Evolutionary conservation across 1,140 invertebrate species (phyloP), one percentile per base, ranked within the genome.

Genomic region (Zaprionus kolodkinae): DNA sequence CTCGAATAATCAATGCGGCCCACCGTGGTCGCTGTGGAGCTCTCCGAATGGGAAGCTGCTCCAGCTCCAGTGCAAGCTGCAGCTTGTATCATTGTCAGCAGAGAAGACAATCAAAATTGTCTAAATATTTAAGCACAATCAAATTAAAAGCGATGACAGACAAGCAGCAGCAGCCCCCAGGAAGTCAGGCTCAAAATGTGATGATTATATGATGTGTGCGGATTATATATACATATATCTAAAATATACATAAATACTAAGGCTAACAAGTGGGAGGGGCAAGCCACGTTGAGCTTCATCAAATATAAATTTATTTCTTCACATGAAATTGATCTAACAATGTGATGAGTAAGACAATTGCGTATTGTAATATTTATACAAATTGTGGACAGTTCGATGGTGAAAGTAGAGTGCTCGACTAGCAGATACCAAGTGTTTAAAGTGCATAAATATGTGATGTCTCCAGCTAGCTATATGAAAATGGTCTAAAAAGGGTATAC

Each of bases 71-170:
- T 63, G 63, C 67, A 70, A 85, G 71, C 45, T 21, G 11, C 43
- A 25, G 43, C 67, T 71, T 54, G 12, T 12, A 50, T 71, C 68
- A 63, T 66, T 63, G 66, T 15, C 15, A 50, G 27, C 61, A 70
- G 61, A 70, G 61, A 45, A 62, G 77, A 64, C 85, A 84, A 76
- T 89, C 84, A 80, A 80, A 80, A 84, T 84, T 78, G 78, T 67
- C 72, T 70, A 72, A 87, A 81, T 87, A 88, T 87, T 84, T 72
- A 71, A 25, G 21, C 65, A 67, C 40, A 76, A 70, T 72, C 56
- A 45, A 88, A 65, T 70, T 68, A 81, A 72, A 62, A 61, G 59
- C 48, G 74, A 60, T 72, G 62, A 54, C 33, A 54, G 36, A 57
- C 43, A 33, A 33, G 25, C 62, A 30, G 27, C 15, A 13, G 17